A percentile compares a stretch with the other conserved stretches of the same genome.
Conservation (phyloP, 2,797 vertebrate species). For the Neosilurus hyrtlii region DNA sequence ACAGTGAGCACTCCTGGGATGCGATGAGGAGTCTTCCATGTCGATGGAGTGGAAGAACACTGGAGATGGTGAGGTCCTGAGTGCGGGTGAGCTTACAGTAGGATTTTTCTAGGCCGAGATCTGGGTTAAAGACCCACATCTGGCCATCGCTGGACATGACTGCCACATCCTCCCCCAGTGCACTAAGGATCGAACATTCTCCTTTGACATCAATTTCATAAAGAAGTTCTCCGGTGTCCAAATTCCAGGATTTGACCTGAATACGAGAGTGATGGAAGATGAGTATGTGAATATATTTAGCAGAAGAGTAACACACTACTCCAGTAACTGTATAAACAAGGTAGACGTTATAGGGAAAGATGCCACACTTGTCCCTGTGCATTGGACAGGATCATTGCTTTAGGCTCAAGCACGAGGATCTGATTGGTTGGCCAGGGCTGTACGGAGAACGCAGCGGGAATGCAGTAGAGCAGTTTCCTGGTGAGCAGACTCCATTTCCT, state of each 20-base stretch:
- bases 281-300: background rate
- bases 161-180: constrained; percentile 63
- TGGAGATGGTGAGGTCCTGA: constrained; percentile 48
- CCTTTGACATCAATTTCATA: constrained; percentile 55
- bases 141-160: constrained; percentile 58
- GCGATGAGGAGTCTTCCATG: constrained; percentile 66
- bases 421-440: constrained; percentile 39
- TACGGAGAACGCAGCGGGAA: constrained; percentile 58
- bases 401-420: constrained; percentile 59
- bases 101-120: constrained; percentile 41
- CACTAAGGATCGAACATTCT: constrained; percentile 58
- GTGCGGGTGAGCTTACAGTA: constrained; percentile 47
- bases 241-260: constrained; percentile 73
- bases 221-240: constrained; percentile 66
- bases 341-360: background rate
- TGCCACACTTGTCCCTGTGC: constrained; percentile 69
- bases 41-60: constrained; percentile 59
- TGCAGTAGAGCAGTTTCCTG: constrained; percentile 68
- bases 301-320: background rate
- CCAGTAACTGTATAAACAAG: background rate
- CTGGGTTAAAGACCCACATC: constrained; percentile 64
- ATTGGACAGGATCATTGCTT: constrained; percentile 64
- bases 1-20: constrained; percentile 65
- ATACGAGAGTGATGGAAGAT: background rate
- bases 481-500: constrained; percentile 71